Conservation (phyloP, 64 coral and sea anemone species). For the Porites australiensis region DNA sequence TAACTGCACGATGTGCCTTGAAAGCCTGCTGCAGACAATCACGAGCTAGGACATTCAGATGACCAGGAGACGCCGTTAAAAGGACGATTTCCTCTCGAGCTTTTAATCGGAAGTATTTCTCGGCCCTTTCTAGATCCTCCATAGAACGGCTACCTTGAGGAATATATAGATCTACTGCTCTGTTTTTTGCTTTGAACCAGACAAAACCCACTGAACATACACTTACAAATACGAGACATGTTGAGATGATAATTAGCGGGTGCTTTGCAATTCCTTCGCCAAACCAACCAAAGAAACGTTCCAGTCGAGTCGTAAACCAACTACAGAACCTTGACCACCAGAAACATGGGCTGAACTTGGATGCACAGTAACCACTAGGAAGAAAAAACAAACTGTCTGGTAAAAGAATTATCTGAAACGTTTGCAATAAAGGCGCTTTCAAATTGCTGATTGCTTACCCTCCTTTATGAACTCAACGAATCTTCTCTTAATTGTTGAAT, state of each 20-base stretch:
- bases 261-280: slow-evolving; percentile 31
- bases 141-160: slow-evolving; percentile 80
- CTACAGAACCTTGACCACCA: too few species aligned
- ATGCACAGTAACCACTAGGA: too few species aligned
- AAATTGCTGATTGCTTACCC: too few species aligned
- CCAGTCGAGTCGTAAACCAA: background rate
- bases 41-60: slow-evolving; percentile 18
- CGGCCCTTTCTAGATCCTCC: slow-evolving; percentile 65
- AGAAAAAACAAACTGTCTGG: too few species aligned
- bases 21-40: slow-evolving; percentile 56
- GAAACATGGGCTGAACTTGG: too few species aligned
- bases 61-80: slow-evolving; percentile 34
- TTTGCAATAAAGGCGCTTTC: too few species aligned
- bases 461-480: too few species aligned
- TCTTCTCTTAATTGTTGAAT: too few species aligned
- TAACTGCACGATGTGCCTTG: slow-evolving; percentile 43
- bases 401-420: too few species aligned
- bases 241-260: slow-evolving; percentile 48
- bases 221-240: slow-evolving; percentile 35
- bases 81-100: slow-evolving; percentile 29
- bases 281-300: slow-evolving; percentile 59
- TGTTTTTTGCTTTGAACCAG: slow-evolving; percentile 62
- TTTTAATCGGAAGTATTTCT: slow-evolving; percentile 46
- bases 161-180: slow-evolving; percentile 74
- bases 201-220: slow-evolving; percentile 64